Evolutionary conservation across 2,797 vertebrate genomes (phyloP).

Genomic region (Odontamblyopus rebecca): DNA sequence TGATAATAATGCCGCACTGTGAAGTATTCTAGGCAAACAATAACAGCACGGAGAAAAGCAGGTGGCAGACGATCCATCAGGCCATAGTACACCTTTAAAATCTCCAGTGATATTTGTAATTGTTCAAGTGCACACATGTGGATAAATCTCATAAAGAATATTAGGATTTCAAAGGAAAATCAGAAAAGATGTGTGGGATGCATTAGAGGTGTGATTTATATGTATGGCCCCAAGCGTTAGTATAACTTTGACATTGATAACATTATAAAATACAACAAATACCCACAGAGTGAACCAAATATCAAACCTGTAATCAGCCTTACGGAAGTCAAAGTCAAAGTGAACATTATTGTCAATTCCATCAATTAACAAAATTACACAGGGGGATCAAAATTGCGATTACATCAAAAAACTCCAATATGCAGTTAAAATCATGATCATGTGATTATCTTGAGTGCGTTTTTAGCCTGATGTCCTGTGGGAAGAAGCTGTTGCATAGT

Average conservation of each 20-base stretch:
- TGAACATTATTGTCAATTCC: too few relatives aligned
- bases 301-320: not conserved
- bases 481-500: too few relatives aligned
- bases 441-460: too few relatives aligned
- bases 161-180: slow-evolving; percentile 25
- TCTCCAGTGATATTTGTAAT: not conserved
- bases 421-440: too few relatives aligned
- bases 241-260: slow-evolving; percentile 18
- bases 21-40: too few relatives aligned
- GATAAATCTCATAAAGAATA: slow-evolving; percentile 1
- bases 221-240: slow-evolving; percentile 16
- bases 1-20: too few relatives aligned
- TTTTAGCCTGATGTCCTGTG: too few relatives aligned
- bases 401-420: too few relatives aligned
- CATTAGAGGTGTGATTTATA: slow-evolving; percentile 21
- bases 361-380: not conserved
- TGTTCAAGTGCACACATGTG: not conserved
- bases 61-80: not conserved
- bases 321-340: too few relatives aligned
- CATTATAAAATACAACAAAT: slow-evolving; percentile 38
- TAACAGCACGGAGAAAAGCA: not conserved
- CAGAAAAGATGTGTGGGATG: slow-evolving; percentile 1
- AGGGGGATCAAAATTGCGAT: too few relatives aligned
- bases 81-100: not conserved
- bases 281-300: slow-evolving; percentile 1